Base-by-base conservation (phyloP, 2,888 invertebrate species). In the Parnassius mnemosyne region DNA sequence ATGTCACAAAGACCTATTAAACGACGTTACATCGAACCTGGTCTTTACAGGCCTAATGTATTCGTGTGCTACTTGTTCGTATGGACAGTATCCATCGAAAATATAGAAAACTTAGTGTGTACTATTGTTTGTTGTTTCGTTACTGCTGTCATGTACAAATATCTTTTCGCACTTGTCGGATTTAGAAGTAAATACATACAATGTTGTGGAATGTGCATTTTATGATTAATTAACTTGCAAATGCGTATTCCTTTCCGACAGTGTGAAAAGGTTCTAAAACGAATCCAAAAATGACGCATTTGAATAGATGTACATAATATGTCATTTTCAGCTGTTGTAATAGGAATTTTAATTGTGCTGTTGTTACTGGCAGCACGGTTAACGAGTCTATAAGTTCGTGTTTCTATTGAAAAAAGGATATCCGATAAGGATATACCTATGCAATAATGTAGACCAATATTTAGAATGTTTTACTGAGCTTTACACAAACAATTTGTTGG, bases 371-470 rank as follows among this genome's bases (percentile, higher is more conserved):
- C 65, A 64, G 58, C 61, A 58, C 46, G 65, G 75, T 71, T 80
- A 82, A 83, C 78, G 80, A 20, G 83, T 83, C 79, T 79, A 78
- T 76, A 87, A 85, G 79, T 80, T 76, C 66, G 71, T 75, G 76
- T 78, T 75, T 74, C 71, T 69, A 71, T 7, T 77, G 75, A 73
- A 75, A 41, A 16, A 76, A 77, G 83, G 76, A 76, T 74, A 62
- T 46, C 34, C 34, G 7, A 34, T 34, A 34, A 34, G 34, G 61
- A 66, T 66, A 66, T 81, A 80, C 80, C 83, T 79, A 75, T 71
- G 90, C 90, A 90, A 91, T 90, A 90, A 88, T 78, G 77, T 90
- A 90, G 91, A 90, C 90, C 91, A 90, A 91, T 90, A 86, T 88
- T 87, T 90, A 90, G 87, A 87, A 85, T 79, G 81, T 87, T 88